These are phyloP conservation scores for Nematostella vectensis DNA, from an alignment of 92 coral and sea anemone species.

Conservation along the genomic window DNA sequence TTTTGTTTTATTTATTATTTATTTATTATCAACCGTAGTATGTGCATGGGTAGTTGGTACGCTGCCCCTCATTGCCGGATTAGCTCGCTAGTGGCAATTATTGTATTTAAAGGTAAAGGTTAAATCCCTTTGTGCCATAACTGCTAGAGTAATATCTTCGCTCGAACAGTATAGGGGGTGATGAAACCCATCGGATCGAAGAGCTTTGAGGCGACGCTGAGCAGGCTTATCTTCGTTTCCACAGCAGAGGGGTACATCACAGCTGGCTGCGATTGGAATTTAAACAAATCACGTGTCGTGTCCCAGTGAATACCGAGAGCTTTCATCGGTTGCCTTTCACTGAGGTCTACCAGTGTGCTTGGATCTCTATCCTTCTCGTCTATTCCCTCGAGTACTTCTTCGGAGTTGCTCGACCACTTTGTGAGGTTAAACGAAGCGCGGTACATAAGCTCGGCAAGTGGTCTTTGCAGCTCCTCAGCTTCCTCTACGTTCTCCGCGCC, in stretches of 20 bases:
- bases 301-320: constrained; percentile 5
- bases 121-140: no score
- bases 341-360: not conserved
- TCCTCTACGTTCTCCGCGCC: not conserved
- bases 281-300: not conserved
- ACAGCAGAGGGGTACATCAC: not conserved
- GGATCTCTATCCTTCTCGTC: not conserved
- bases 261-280: not conserved
- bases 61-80: no score
- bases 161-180: no score
- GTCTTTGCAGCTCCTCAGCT: not conserved
- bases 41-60: no score
- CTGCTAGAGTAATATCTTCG: no score
- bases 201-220: no score
- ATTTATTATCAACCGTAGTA: no score
- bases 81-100: no score
- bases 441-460: constrained; percentile 1
- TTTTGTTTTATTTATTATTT: no score
- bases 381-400: not conserved
- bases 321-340: constrained; percentile 4
- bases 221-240: no score
- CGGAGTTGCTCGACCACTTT: not conserved
- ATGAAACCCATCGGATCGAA: no score
- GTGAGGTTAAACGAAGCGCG: constrained; percentile 1
- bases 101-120: no score